Conservation (phyloP, 2,113 vertebrate genomes). For the Ifrita kowaldi region DNA sequence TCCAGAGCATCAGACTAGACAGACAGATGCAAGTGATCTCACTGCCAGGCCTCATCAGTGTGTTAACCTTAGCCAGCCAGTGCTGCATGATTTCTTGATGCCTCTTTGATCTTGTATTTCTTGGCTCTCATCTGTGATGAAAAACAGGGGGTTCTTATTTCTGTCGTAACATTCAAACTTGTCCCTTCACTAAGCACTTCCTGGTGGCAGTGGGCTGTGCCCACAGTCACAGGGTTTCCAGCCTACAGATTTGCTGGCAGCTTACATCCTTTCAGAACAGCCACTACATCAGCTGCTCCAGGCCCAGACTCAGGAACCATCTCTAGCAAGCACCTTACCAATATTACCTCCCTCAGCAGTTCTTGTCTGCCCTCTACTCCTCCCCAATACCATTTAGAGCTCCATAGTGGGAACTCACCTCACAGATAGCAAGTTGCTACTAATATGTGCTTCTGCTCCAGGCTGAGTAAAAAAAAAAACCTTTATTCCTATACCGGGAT, state of each 20-base stretch:
- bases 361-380: neutral
- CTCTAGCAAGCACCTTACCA: neutral
- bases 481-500: neutral
- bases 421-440: neutral
- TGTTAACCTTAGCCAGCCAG: neutral
- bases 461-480: neutral
- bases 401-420: neutral
- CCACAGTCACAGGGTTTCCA: neutral
- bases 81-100: neutral
- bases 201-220: accelerated
- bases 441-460: neutral
- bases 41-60: neutral
- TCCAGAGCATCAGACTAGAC: neutral
- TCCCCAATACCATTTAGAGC: neutral
- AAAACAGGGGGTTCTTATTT: neutral
- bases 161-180: accelerated
- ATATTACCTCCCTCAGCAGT: neutral
- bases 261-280: accelerated
- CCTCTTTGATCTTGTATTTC: neutral
- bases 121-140: neutral
- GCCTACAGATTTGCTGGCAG: neutral
- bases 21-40: neutral
- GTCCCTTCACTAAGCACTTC: neutral
- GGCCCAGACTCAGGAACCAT: neutral
- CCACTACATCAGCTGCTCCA: neutral